Base-by-base conservation (phyloP, 2,888 invertebrate genomes). In the Diadromus collaris region DNA sequence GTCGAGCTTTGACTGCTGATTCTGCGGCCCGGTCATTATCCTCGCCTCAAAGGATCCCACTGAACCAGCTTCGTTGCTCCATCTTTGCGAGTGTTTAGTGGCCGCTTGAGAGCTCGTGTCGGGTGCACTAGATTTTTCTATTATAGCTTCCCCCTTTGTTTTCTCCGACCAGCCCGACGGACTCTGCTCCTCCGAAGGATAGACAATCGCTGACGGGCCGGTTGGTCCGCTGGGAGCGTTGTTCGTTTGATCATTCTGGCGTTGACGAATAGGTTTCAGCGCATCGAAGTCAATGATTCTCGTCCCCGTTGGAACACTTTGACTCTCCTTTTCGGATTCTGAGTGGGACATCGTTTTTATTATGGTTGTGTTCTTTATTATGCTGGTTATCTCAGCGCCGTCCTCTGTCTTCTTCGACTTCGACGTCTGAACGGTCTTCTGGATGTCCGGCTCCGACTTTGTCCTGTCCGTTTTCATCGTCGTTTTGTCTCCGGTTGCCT, bases 301-400 rank as follows among this genome's bases (percentile, higher is more conserved):
- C 6, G 16, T 16, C 2, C 29, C 48, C 38, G 64, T 70, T 38
- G 51, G 58, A 24, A 16, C 27, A 16, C 29, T 19, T 1, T 54
- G 32, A 13, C 38, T 29, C 13, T 63, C 34, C 19, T 73, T 58
- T 24, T 24, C 16, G n/a, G 38, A 24, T n/a, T 41, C 24, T 21
- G 4, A 51, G 16, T 65, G 44, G 0, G 51, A 5, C 27, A 46
- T 29, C 10, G 56, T 67, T 6, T 74, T 74, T 10, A 69, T 29
- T 38, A 61, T 67, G 16, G 77, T 76, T 19, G 74, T 70, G 48
- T 78, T 79, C 16, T 51, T 81, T n/a, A 65, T 73, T 32, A 48
- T 68, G 24, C 70, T 48, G 2, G 78, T 78, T 0, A 74, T 56
- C 41, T 69, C 38, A 2, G 51, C 29, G 0, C 60, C 71, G 44